Conservation (phyloP, 1,140 invertebrate species). For the Sesamia nonagrioides region DNA sequence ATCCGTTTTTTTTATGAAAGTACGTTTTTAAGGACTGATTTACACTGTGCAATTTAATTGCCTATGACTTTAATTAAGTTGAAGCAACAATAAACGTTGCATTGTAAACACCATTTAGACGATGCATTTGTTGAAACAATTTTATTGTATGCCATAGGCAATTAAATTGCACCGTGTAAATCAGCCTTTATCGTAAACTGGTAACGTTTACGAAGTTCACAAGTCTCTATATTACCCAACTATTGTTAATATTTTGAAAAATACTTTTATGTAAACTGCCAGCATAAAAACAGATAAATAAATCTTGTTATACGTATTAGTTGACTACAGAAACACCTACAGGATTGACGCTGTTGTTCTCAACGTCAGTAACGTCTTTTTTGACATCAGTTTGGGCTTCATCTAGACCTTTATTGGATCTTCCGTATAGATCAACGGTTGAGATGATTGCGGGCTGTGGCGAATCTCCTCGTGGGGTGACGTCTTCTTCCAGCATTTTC, state of each 20-base stretch:
- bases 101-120: too few species aligned
- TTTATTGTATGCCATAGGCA: too few species aligned
- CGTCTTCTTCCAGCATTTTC: conserved; percentile 70
- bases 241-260: background rate
- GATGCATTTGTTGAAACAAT: too few species aligned
- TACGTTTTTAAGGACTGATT: too few species aligned
- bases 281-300: background rate
- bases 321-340: background rate
- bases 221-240: background rate
- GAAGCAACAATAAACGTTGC: too few species aligned
- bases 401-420: conserved; percentile 34
- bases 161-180: too few species aligned
- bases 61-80: too few species aligned
- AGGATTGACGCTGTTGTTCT: background rate
- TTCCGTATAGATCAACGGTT: conserved; percentile 69
- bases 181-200: too few species aligned
- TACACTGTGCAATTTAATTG: too few species aligned
- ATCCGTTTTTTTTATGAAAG: too few species aligned
- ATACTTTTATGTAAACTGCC: background rate
- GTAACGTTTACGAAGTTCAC: too few species aligned
- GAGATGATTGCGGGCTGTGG: conserved; percentile 69
- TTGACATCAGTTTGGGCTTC: background rate
- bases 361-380: background rate
- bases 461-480: conserved; percentile 64
- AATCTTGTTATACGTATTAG: conserved; percentile 40